Percentiles rank a stretch among this genome's conserved stretches.
Conservation (phyloP, 2,113 vertebrate genomes). For the Poicephalus gulielmi region DNA sequence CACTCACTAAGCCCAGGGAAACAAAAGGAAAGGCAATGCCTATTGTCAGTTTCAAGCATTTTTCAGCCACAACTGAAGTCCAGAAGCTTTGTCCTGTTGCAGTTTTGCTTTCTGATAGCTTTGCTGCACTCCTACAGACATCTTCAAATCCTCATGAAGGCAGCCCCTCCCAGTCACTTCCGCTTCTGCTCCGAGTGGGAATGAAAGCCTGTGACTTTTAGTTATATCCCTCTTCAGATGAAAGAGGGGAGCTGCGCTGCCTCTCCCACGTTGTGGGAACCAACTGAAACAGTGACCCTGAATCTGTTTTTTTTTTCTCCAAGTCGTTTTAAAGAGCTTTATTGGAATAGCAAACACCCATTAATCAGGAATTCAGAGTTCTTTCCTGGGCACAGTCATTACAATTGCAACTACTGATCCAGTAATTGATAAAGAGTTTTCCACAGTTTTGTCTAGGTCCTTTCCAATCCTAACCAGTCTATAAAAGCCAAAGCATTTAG, state of each 20-base stretch:
- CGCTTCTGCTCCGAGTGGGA: neutral
- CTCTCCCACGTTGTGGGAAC: neutral
- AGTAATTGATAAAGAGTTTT: neutral
- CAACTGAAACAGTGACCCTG: neutral
- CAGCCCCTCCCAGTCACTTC: neutral
- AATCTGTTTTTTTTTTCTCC: neutral
- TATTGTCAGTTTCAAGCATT: neutral
- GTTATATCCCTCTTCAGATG: neutral
- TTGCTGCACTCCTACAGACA: neutral
- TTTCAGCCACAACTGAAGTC: neutral
- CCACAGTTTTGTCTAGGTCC: neutral
- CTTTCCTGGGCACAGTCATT: neutral
- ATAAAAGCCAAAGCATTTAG: neutral
- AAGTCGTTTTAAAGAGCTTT: neutral
- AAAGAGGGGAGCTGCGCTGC: neutral
- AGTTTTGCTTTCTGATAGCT: neutral
- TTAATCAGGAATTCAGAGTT: neutral
- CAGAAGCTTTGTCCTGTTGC: neutral
- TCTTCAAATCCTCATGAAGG: rapidly evolving
- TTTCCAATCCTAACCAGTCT: neutral
- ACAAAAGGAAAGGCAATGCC: neutral
- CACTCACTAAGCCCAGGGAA: neutral
- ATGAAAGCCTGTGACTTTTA: neutral
- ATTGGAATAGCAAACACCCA: neutral
- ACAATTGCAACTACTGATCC: neutral